Percentiles rank a stretch among this genome's conserved stretches.
phyloP scores from a whole-genome alignment of 2,888 invertebrate genomes.

The Doris montereyensis region DNA sequence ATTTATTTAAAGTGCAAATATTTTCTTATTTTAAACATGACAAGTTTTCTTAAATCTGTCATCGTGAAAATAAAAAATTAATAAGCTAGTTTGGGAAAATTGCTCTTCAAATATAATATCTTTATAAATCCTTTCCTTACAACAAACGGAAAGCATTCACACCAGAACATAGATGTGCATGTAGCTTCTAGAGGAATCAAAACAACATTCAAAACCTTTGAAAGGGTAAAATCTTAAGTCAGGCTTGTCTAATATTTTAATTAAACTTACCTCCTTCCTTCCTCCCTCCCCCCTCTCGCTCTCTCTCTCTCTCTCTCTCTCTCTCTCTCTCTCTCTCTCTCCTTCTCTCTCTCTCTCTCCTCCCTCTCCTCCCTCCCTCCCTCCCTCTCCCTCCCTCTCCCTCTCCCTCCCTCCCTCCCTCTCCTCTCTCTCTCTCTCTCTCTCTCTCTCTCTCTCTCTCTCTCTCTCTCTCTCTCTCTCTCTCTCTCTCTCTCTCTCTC shows the following conservation, averaged over 20 bases:
- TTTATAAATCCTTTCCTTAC: too few species aligned
- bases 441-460: slow-evolving; percentile 8
- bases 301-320: not conserved
- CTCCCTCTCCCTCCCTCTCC: slow-evolving; percentile 15
- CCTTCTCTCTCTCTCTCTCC: slow-evolving; percentile 2
- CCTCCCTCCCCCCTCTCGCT: not conserved
- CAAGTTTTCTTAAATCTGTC: too few species aligned
- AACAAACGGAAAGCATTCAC: too few species aligned
- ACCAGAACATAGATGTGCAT: too few species aligned
- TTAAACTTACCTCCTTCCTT: not conserved
- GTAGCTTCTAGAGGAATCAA: too few species aligned
- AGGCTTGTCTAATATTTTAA: not conserved
- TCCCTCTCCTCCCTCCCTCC: not conserved
- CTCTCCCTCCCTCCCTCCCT: slow-evolving; percentile 2
- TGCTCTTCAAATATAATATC: too few species aligned
- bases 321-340: not conserved
- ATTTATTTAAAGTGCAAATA: too few species aligned
- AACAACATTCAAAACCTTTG: too few species aligned
- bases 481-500: not conserved
- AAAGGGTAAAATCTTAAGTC: too few species aligned
- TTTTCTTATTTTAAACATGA: too few species aligned
- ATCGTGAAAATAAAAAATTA: too few species aligned
- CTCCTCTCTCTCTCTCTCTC: slow-evolving; percentile 11
- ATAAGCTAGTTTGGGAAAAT: too few species aligned
- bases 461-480: slow-evolving; percentile 2